Conservation (phyloP, 2,888 invertebrate genomes). For the Lasioglossum pauxillum region DNA sequence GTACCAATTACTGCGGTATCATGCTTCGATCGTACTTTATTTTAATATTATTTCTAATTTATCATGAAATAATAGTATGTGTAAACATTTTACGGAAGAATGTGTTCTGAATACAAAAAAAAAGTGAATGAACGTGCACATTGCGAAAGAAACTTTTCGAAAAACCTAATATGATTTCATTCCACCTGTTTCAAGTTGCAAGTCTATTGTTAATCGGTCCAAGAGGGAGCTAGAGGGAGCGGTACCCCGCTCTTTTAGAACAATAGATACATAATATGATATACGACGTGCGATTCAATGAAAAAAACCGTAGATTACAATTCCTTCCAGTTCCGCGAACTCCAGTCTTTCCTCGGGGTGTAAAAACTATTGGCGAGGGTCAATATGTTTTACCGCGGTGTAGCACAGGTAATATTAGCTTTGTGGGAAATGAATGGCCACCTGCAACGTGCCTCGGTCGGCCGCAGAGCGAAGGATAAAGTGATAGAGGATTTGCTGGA, state of each 20-base stretch:
- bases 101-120: too few species aligned
- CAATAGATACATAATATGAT: background rate
- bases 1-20: too few species aligned
- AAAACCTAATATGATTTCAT: background rate
- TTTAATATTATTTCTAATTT: too few species aligned
- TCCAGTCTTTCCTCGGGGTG: background rate
- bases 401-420: constrained; percentile 1
- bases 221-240: background rate
- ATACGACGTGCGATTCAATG: background rate
- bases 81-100: too few species aligned
- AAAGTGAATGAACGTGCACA: too few species aligned
- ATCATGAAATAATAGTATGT: too few species aligned
- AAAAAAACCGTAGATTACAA: constrained; percentile 6
- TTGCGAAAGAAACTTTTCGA: too few species aligned
- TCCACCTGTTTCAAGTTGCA: background rate
- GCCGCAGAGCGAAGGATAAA: constrained; percentile 2
- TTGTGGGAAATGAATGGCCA: constrained; percentile 2
- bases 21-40: too few species aligned
- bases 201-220: background rate
- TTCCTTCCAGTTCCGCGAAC: background rate
- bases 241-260: background rate
- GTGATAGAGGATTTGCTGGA: background rate
- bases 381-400: constrained; percentile 9
- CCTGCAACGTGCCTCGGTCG: background rate
- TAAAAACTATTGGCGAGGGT: constrained; percentile 4